A percentile compares a stretch with the other conserved stretches of the same genome.
Evolutionary conservation across 2,888 invertebrate genomes (phyloP).

Genomic region (Thecophora atra): DNA sequence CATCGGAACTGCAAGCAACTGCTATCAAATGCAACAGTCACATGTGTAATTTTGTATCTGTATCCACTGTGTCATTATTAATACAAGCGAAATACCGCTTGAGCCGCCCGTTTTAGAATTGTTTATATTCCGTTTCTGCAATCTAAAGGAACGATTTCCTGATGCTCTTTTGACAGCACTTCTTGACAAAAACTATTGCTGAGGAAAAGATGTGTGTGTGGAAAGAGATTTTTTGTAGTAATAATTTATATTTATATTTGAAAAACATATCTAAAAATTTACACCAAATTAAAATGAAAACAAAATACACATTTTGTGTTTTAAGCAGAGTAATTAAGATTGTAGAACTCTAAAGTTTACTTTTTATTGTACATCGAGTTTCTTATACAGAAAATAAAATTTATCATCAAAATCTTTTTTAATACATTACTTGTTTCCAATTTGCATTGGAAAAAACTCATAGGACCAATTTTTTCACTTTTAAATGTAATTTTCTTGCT

Average conservation of each 20-base stretch:
- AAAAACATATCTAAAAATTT: conserved; percentile 61
- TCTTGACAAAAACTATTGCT: too few species aligned
- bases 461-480: conserved; percentile 4
- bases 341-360: conserved; percentile 17
- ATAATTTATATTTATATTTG: conserved; percentile 62
- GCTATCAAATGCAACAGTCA: too few species aligned
- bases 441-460: conserved; percentile 24
- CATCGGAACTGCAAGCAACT: too few species aligned
- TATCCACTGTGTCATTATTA: too few species aligned
- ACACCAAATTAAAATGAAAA: conserved; percentile 50
- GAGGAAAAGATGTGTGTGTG: too few species aligned
- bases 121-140: too few species aligned
- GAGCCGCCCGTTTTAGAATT: too few species aligned
- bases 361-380: conserved; percentile 12
- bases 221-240: conserved; percentile 34
- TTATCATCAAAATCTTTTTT: neutral
- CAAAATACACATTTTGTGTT: conserved; percentile 41
- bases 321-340: conserved; percentile 19
- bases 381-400: neutral
- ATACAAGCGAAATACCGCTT: too few species aligned
- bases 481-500: conserved; percentile 12
- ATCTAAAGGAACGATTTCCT: too few species aligned
- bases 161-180: too few species aligned
- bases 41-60: too few species aligned
- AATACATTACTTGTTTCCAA: conserved; percentile 6